These are phyloP conservation scores for Epinephelus cyanopodus DNA, from an alignment of 2,113 vertebrate species.

Conservation along the genomic window DNA sequence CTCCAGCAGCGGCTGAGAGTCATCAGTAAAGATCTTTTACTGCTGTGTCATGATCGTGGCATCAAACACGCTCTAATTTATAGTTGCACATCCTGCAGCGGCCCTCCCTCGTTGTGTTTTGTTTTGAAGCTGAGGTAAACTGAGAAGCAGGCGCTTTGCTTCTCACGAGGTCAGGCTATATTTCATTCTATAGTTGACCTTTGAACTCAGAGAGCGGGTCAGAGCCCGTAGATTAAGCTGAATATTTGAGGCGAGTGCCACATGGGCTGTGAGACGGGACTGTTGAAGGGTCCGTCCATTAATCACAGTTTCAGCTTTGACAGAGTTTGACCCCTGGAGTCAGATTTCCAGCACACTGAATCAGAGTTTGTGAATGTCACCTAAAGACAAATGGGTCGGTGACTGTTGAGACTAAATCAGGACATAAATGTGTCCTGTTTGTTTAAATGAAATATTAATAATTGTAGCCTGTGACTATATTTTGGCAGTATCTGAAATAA, in stretches of 20 bases:
- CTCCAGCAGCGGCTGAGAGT: neutral
- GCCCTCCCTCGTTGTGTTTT: conserved; percentile 49
- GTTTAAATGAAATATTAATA: neutral
- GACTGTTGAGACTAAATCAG: conserved; percentile 21
- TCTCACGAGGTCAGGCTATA: conserved; percentile 63
- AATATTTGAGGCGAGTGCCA: conserved; percentile 64
- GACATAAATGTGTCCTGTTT: conserved; percentile 16
- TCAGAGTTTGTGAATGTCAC: conserved; percentile 46
- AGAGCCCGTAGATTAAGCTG: conserved; percentile 64
- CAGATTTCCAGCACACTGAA: conserved; percentile 46
- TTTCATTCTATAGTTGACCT: conserved; percentile 79
- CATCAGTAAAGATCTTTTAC: conserved; percentile 41
- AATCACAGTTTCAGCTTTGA: conserved; percentile 72
- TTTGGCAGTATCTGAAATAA: too few species aligned
- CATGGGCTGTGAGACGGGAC: conserved; percentile 56
- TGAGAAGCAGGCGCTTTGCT: conserved; percentile 48
- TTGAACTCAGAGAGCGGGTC: conserved; percentile 68
- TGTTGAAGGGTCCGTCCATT: conserved; percentile 60
- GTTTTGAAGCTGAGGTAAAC: conserved; percentile 62
- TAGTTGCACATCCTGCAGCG: neutral
- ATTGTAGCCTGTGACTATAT: neutral
- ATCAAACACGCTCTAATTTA: conserved; percentile 49
- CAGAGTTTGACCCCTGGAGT: conserved; percentile 56
- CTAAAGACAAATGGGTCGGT: conserved; percentile 43
- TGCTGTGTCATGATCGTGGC: conserved; percentile 38